phyloP scores from a whole-genome alignment of 2,113 vertebrate genomes.

The Coptodon rendalli region DNA sequence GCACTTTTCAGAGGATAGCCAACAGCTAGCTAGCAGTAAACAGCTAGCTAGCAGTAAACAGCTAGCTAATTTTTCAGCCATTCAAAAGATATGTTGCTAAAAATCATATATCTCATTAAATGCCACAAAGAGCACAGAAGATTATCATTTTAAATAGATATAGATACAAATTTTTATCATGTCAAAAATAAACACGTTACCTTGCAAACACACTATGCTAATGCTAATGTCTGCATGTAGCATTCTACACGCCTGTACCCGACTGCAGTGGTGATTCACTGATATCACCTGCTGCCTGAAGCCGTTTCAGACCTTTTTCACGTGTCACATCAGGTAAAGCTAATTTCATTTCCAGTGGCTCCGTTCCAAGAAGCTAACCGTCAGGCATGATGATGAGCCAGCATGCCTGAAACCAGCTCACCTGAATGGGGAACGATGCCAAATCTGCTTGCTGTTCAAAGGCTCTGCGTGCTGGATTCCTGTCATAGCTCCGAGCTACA shows the following conservation, averaged over 20 bases:
- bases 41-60: not conserved
- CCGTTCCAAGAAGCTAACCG: not conserved
- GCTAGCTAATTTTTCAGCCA: not conserved
- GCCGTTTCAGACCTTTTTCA: not conserved
- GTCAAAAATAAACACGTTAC: not conserved
- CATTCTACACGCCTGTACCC: not conserved
- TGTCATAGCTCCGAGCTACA: not conserved
- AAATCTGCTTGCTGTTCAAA: not conserved
- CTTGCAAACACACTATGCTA: not conserved
- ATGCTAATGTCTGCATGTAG: not conserved
- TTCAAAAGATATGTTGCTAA: not conserved
- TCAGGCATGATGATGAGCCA: not conserved
- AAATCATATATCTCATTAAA: not conserved
- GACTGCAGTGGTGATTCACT: not conserved
- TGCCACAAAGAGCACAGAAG: accelerated
- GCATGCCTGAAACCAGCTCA: not conserved
- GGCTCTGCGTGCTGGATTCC: not conserved
- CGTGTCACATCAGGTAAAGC: not conserved
- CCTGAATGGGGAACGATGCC: not conserved
- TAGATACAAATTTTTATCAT: not conserved
- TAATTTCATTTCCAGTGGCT: not conserved
- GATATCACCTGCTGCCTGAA: not conserved
- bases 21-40: not conserved
- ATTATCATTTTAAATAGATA: not conserved
- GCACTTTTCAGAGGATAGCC: not conserved